Base-by-base conservation (phyloP, 1,140 invertebrate genomes). In the Eriocheir sinensis region DNA sequence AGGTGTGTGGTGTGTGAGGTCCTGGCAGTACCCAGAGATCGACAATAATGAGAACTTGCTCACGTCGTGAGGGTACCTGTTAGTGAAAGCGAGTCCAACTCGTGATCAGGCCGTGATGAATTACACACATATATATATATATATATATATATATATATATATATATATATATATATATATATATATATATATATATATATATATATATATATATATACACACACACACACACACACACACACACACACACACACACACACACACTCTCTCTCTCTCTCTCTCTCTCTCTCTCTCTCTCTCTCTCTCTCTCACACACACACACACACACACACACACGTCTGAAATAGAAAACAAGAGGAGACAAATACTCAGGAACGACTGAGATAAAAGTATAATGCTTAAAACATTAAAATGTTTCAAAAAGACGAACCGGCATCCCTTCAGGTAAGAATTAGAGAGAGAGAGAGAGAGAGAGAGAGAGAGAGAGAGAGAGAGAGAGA, bases 151-250 rank as follows among this genome's bases (percentile, higher is more conserved):
- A 89, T 41, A 89, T 41, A 89, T 41, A 89, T 21, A 89, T 21
- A 41, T 21, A 89, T 21, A 89, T 21, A 89, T 21, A 89, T 30
- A 89, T 4, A 89, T 21, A 89, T 21, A 89, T 21, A 4, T 6
- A 89, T 21, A 89, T 21, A 89, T 41, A 89, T 41, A 89, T 89
- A 89, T 41, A 41, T 89, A 89, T 41, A 89, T 41, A 89, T 41
- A 89, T 41, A 89, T 41, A 89, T 89, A 89, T 40, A 38, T 40
- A 38, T 41, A 89, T 41, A 89, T 89, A 89, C 40, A 48, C 44
- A 41, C 40, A 48, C n/a, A 89, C 30, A 89, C 44, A 89, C n/a
- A 89, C 40, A 41, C 41, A 89, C 21, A 40, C 44, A 89, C 44
- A 44, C 41, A 83, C 34, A 83, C 80, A 9, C 80, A 83, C 80